Percentiles rank a stretch among this genome's conserved stretches.
These are phyloP conservation scores for Timema cristinae DNA, from an alignment of 2,888 invertebrate species.

Conservation along the genomic window DNA sequence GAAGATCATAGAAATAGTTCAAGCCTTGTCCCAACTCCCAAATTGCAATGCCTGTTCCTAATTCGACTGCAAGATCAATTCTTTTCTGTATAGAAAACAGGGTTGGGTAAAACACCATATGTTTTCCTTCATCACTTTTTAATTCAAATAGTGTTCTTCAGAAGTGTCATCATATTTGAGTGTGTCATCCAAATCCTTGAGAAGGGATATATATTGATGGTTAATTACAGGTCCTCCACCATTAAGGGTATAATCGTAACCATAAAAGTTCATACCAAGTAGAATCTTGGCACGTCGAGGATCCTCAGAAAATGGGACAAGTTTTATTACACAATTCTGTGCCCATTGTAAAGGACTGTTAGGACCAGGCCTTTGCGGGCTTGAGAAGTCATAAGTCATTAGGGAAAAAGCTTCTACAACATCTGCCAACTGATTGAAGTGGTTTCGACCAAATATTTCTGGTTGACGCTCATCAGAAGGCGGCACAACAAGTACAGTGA, in stretches of 20 bases:
- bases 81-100: conserved; percentile 78
- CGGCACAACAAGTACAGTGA: conserved; percentile 74
- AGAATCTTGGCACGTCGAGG: conserved; percentile 72
- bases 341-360: conserved; percentile 88
- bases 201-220: conserved; percentile 68
- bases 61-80: conserved; percentile 70
- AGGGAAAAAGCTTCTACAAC: conserved; percentile 82
- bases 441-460: conserved; percentile 66
- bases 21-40: conserved; percentile 98
- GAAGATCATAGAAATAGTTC: conserved; percentile 88
- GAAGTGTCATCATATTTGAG: conserved; percentile 72
- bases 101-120: conserved; percentile 84
- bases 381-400: conserved; percentile 97
- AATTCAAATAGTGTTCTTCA: conserved; percentile 82
- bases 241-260: conserved; percentile 77
- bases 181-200: conserved; percentile 71
- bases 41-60: conserved; percentile 82
- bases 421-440: conserved; percentile 73
- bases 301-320: conserved; percentile 59
- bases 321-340: conserved; percentile 65
- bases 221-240: conserved; percentile 82
- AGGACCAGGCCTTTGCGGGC: conserved; percentile 76
- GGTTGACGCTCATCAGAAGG: conserved; percentile 61
- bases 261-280: conserved; percentile 90
- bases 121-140: conserved; percentile 63